Evolutionary conservation across 2,888 invertebrate species (phyloP).

Genomic region (Synanthedon andrenaeformis): DNA sequence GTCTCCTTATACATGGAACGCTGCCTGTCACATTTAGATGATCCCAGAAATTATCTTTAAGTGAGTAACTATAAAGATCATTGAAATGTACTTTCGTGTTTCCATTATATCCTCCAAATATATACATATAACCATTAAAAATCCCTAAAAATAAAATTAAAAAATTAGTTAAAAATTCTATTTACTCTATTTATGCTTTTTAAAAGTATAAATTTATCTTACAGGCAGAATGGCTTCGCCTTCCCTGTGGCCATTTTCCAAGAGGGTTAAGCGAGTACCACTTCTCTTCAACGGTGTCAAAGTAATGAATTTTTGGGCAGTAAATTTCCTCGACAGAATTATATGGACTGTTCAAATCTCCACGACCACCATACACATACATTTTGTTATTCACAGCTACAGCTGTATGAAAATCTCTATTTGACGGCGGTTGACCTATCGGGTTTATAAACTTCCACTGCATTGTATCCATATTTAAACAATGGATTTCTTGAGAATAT

Average conservation of each 20-base stretch:
- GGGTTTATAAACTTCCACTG: slow-evolving; percentile 77
- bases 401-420: slow-evolving; percentile 91
- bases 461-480: slow-evolving; percentile 78
- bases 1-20: slow-evolving; percentile 74
- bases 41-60: slow-evolving; percentile 73
- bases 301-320: slow-evolving; percentile 79
- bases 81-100: slow-evolving; percentile 81
- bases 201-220: slow-evolving; percentile 33
- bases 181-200: too few relatives aligned
- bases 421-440: slow-evolving; percentile 75
- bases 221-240: slow-evolving; percentile 94
- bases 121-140: slow-evolving; percentile 80
- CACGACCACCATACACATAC: slow-evolving; percentile 92
- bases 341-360: slow-evolving; percentile 73
- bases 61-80: slow-evolving; percentile 82
- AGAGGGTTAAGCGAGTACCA: slow-evolving; percentile 75
- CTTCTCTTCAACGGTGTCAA: slow-evolving; percentile 76
- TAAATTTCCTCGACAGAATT: slow-evolving; percentile 78
- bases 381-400: slow-evolving; percentile 81
- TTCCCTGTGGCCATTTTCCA: slow-evolving; percentile 79
- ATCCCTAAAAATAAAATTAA: slow-evolving; percentile 73
- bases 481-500: slow-evolving; percentile 84
- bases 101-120: slow-evolving; percentile 93
- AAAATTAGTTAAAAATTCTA: neutral
- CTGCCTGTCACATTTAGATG: slow-evolving; percentile 69